Evolutionary conservation across 2,888 invertebrate genomes (phyloP), one percentile per base, ranked within the genome.

Genomic region (Lasius fuliginosus): DNA sequence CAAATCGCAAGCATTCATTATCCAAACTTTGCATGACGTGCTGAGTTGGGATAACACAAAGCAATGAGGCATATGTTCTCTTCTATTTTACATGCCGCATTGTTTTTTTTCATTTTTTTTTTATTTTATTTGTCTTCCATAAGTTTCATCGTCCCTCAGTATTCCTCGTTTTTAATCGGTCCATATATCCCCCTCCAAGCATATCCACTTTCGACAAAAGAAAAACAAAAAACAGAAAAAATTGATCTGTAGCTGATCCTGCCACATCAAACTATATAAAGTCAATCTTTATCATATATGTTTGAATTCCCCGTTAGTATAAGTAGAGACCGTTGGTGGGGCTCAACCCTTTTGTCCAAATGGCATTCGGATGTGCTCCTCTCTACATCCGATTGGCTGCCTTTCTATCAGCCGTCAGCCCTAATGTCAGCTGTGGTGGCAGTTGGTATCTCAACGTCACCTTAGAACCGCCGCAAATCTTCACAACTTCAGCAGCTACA

Each of bases 301-400:
- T 95, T 95, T 95, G 94, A 95, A 95, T 95, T 95, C 95, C 79
- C 94, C 94, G 94, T 94, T 95, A 94, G 94, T 94, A 94, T 95
- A 95, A 95, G 95, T 95, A 95, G 94, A 94, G 94, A 94, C 93
- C 94, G 93, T 94, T 94, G 94, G 93, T 93, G 94, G 93, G 94
- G 93, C 93, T 94, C 94, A 93, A 94, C 94, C 94, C 93, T 94
- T 94, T 94, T 93, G 94, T 94, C 94, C 94, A 94, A 95, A 93
- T 94, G 94, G 94, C 94, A 94, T 93, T 94, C 94, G 94, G 94
- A 94, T 94, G 94, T 94, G 92, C 93, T 92, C 92, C 91, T 92
- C 92, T 94, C 94, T 91, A 91, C 94, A 93, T 94, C 94, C 94
- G 94, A 93, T 94, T 94, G 94, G 94, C 94, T 94, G 93, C 92